phyloP scores from a whole-genome alignment of 1,140 invertebrate species.

The Musca vetustissima region DNA sequence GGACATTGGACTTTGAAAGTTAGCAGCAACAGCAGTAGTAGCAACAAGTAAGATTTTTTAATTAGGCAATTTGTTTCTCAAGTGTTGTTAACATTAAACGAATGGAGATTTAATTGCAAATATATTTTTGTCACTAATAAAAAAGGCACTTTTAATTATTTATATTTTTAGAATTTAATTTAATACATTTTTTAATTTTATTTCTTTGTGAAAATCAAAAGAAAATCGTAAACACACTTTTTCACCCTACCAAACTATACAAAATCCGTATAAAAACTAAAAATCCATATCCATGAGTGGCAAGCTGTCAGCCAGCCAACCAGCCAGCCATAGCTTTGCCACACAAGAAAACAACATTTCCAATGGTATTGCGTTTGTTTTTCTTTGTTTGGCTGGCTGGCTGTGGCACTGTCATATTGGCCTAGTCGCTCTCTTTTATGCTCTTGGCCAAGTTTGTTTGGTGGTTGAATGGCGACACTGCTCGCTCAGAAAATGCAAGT shows the following conservation, averaged over 20 bases:
- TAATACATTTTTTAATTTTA: background rate
- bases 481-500: no score
- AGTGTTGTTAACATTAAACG: no score
- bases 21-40: no score
- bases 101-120: background rate
- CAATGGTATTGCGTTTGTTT: background rate
- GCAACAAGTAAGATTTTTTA: no score
- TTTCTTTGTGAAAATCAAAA: background rate
- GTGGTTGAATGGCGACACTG: no score
- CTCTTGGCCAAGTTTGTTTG: background rate
- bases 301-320: background rate
- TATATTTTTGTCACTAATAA: no score
- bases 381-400: background rate
- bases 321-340: no score
- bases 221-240: background rate
- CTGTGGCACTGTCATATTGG: no score
- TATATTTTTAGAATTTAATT: background rate
- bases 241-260: conserved; percentile 6
- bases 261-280: conserved; percentile 17
- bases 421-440: background rate
- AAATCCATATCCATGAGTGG: background rate
- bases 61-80: no score
- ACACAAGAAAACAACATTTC: background rate
- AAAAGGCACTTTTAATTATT: conserved; percentile 8
- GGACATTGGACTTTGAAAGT: no score